Conservation (phyloP, 2,888 invertebrate species). For the Harmothoe impar region DNA sequence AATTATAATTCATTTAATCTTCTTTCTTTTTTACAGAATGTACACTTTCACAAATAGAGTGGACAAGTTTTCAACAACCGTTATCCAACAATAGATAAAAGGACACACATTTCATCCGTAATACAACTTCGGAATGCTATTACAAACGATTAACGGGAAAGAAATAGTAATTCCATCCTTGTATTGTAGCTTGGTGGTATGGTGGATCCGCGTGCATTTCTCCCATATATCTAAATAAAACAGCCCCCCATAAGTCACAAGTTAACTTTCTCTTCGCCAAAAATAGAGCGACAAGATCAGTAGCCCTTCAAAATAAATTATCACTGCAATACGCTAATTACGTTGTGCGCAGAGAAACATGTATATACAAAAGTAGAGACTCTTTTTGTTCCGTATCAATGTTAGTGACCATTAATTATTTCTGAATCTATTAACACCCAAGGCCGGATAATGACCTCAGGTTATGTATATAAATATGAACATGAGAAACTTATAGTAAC, state of each 20-base stretch:
- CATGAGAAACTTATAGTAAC: neutral
- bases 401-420: neutral
- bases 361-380: conserved; percentile 38
- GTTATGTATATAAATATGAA: no score
- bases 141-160: neutral
- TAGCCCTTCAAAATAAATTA: conserved; percentile 36
- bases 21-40: conserved; percentile 36
- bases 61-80: neutral
- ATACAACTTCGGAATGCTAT: conserved; percentile 16
- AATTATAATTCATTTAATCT: neutral
- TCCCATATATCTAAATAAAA: neutral
- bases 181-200: neutral
- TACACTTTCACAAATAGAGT: conserved; percentile 28
- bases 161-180: neutral
- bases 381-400: neutral
- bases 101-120: neutral
- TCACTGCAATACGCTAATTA: conserved; percentile 43
- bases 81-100: neutral
- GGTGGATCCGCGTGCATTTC: neutral
- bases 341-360: conserved; percentile 13
- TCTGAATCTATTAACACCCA: neutral
- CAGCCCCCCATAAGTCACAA: neutral
- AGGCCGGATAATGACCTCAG: neutral
- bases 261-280: neutral
- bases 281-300: neutral